Conservation (phyloP, 2,797 vertebrate species). For the Phataginus tricuspis region DNA sequence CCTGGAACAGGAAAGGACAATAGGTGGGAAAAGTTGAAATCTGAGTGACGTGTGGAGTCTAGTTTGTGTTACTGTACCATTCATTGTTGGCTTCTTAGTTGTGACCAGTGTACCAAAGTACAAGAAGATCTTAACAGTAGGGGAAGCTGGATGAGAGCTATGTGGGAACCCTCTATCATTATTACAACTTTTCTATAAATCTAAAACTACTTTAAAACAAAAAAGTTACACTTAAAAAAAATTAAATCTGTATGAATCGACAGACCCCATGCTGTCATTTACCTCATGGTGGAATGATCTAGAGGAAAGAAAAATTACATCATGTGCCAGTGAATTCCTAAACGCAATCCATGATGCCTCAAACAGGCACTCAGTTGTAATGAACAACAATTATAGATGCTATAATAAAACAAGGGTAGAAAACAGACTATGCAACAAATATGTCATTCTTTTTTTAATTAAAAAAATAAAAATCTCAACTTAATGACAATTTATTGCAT, state of each 20-base stretch:
- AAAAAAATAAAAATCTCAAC: not conserved
- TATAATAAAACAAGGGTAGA: not conserved
- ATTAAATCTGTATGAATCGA: not conserved
- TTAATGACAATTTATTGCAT: not conserved
- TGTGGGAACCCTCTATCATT: not conserved
- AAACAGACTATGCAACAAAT: not conserved
- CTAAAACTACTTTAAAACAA: not conserved
- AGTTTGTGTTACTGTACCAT: not conserved
- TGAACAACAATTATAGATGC: not conserved
- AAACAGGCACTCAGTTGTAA: not conserved
- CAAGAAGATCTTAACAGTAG: not conserved
- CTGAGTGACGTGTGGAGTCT: not conserved
- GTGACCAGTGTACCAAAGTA: not conserved
- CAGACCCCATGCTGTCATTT: not conserved
- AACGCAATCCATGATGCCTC: not conserved
- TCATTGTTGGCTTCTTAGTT: not conserved
- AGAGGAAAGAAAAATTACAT: not conserved
- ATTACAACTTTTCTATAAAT: not conserved
- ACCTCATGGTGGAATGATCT: not conserved
- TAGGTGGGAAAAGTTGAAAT: not conserved
- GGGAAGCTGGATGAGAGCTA: not conserved
- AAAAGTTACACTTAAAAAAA: not conserved
- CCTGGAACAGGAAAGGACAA: not conserved
- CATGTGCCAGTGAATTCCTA: not conserved
- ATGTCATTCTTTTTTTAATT: not conserved